phyloP scores from a whole-genome alignment of 2,888 invertebrate species.

The Criorhina ranunculi region DNA sequence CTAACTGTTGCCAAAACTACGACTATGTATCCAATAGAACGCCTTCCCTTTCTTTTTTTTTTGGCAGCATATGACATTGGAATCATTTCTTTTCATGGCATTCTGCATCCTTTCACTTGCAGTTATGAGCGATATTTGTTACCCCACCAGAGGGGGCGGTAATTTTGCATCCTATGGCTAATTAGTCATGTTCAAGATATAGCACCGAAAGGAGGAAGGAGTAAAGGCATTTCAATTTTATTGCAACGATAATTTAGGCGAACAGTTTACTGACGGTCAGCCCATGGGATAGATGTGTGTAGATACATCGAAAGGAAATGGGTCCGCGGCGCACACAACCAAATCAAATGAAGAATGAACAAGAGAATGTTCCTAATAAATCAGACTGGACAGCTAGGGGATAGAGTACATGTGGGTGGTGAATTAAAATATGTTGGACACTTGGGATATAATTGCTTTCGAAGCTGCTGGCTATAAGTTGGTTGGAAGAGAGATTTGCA shows the following conservation, averaged over 20 bases:
- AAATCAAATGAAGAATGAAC: conserved; percentile 40
- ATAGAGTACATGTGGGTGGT: conserved; percentile 26
- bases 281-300: background rate
- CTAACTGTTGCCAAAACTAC: conserved; percentile 59
- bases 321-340: background rate
- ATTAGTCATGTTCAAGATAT: conserved; percentile 52
- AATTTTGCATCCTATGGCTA: conserved; percentile 31
- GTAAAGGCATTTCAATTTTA: conserved; percentile 42
- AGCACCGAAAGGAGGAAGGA: too few relatives aligned
- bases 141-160: conserved; percentile 9
- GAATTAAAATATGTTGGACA: conserved; percentile 39
- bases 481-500: background rate
- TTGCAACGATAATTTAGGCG: conserved; percentile 61
- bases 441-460: conserved; percentile 30
- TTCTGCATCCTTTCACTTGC: conserved; percentile 58
- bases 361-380: conserved; percentile 55
- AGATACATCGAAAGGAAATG: conserved; percentile 16
- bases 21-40: conserved; percentile 71
- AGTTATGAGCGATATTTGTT: conserved; percentile 4
- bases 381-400: conserved; percentile 6
- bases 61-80: conserved; percentile 60
- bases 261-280: conserved; percentile 19
- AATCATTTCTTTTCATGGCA: conserved; percentile 53
- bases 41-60: conserved; percentile 38
- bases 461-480: conserved; percentile 11